Base-by-base conservation (phyloP, 2,113 vertebrate species). In the Octodon degus region DNA sequence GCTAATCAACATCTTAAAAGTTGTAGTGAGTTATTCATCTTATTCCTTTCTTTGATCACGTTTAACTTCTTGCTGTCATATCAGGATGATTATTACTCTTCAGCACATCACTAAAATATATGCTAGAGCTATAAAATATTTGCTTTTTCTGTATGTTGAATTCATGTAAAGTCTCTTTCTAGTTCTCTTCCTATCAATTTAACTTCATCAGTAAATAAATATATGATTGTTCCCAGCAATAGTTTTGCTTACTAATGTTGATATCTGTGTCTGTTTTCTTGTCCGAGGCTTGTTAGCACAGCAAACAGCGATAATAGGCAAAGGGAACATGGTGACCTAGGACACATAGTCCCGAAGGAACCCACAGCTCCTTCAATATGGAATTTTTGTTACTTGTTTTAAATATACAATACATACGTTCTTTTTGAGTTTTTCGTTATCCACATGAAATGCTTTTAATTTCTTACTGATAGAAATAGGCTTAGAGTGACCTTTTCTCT, bases 291-390 rank as follows among this genome's bases (percentile, higher is more conserved):
- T 94, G 63, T 91, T 98, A 85, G 95, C 97, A 98, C 98, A 98
- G 98, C 91, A 84, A 96, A 96, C 96, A 97, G 97, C 96, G 98
- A 96, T 97, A 86, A 95, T 50, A 95, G 94, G 90, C 81, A 94
- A 96, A 97, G 96, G 67, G 98, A 98, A 92, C 98, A 93, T 67
- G 81, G 84, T 97, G 98, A 98, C 98, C 98, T 93, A 93, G 98
- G 96, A 98, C 97, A 76, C 9, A 0, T 86, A 93, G 90, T 98
- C 32, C 89, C 97, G 81, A 97, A 98, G 93, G 97, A 97, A 97
- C 95, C 98, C 96, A 96, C 68, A 84, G 89, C 95, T 95, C 20
- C 0, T 96, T 96, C 96, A 97, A 97, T 94, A 85, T 91, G 47
- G 60, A 95, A 88, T 95, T 97, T 97, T 97, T 62, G 47, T 93